A percentile compares a stretch with the other conserved stretches of the same genome.
Evolutionary conservation across 1,140 invertebrate genomes (phyloP).

Genomic region (Chionoecetes opilio): DNA sequence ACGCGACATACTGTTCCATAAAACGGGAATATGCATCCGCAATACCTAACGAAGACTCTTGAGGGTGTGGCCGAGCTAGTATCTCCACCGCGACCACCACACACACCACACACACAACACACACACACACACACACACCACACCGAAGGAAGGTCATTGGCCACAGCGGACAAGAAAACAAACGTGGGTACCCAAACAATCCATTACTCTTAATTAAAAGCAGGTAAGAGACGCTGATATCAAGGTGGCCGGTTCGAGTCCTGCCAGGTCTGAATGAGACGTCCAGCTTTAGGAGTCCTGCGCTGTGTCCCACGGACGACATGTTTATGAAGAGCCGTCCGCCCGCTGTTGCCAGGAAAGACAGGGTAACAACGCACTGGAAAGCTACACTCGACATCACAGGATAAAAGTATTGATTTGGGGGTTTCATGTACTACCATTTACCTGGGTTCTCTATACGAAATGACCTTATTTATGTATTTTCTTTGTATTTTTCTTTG

Average conservation of each 20-base stretch:
- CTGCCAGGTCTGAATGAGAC: not conserved
- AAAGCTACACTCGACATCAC: not conserved
- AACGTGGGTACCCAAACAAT: not conserved
- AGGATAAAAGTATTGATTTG: no score
- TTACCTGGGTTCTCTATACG: no score
- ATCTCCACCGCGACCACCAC: no score
- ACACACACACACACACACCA: no score
- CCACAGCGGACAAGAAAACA: not conserved
- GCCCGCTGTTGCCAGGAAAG: conserved; percentile 3
- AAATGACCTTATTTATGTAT: no score
- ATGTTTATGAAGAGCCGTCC: not conserved
- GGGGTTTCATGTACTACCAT: no score
- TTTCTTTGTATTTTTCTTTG: no score
- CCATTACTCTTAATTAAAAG: not conserved
- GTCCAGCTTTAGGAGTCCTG: not conserved
- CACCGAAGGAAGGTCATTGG: no score
- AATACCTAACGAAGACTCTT: not conserved
- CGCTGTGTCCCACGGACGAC: not conserved
- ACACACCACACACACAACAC: no score
- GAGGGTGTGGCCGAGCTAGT: not conserved
- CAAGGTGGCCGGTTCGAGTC: not conserved
- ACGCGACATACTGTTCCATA: no score
- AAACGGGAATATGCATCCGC: no score
- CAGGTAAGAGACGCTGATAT: not conserved
- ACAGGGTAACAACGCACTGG: not conserved